These are phyloP conservation scores for Otus sunia DNA, from an alignment of 2,113 vertebrate genomes.

Conservation along the genomic window DNA sequence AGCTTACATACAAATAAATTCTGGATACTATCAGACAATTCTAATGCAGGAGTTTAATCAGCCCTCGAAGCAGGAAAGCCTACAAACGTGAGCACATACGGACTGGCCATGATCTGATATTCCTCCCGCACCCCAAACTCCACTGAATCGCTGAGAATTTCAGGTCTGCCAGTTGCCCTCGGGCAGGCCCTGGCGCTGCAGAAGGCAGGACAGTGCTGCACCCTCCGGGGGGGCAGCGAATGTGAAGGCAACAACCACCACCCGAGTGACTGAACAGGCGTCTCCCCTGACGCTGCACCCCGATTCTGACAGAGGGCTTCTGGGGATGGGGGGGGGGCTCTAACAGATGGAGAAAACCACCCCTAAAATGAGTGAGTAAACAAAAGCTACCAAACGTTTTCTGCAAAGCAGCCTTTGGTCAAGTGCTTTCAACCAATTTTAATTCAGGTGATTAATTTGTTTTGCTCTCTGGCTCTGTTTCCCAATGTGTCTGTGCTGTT, in stretches of 20 bases:
- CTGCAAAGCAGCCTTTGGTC: neutral
- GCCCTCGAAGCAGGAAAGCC: neutral
- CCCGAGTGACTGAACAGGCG: neutral
- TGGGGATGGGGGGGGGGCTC: neutral
- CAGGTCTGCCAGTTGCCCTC: neutral
- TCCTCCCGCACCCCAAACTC: neutral
- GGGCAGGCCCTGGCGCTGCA: neutral
- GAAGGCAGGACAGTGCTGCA: rapidly evolving
- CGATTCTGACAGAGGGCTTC: too few relatives aligned
- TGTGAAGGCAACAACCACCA: neutral
- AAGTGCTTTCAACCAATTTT: neutral
- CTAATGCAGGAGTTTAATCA: neutral
- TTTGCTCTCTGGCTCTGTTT: neutral
- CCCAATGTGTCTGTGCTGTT: neutral
- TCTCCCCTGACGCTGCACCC: too few relatives aligned
- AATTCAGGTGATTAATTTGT: rapidly evolving
- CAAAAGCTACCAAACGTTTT: neutral
- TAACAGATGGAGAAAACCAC: neutral
- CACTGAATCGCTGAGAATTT: neutral
- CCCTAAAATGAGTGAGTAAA: neutral
- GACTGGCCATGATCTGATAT: rapidly evolving
- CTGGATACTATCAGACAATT: neutral
- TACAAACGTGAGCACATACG: neutral
- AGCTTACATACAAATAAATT: neutral
- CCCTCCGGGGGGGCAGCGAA: neutral